Conservation (phyloP, 2,888 invertebrate genomes). For the Drosophila demipolita region DNA sequence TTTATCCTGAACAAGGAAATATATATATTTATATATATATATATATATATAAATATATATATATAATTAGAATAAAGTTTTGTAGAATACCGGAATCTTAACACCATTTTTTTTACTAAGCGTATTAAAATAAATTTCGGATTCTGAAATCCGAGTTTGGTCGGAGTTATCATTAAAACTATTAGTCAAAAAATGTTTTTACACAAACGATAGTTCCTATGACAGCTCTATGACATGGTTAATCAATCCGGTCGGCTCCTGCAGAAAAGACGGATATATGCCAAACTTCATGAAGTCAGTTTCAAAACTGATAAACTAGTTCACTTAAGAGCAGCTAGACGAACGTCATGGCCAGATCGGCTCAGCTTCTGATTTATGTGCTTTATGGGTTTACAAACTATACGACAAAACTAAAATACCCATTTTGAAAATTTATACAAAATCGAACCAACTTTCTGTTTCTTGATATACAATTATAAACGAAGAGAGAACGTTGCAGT, state of each 20-base stretch:
- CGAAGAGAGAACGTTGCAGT: too few relatives aligned
- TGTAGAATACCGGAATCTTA: not conserved
- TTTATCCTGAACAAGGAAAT: not conserved
- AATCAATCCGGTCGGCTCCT: not conserved
- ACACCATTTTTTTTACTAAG: not conserved
- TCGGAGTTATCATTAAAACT: not conserved
- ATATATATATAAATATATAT: not conserved
- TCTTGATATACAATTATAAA: not conserved
- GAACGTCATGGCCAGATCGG: not conserved
- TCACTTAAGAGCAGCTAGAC: not conserved
- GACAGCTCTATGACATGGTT: not conserved
- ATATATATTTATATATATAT: not conserved
- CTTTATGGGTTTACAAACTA: not conserved
- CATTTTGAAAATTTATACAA: not conserved
- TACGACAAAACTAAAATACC: not conserved
- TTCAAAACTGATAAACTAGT: not conserved
- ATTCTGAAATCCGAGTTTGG: not conserved
- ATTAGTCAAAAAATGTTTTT: not conserved
- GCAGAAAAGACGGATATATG: not conserved
- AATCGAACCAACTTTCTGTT: not conserved
- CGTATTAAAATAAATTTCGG: not conserved
- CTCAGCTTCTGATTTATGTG: not conserved
- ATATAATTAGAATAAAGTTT: not conserved
- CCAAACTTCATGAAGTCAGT: not conserved
- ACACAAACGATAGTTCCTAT: not conserved